These are phyloP conservation scores for Chionoecetes opilio DNA, from an alignment of 1,140 invertebrate species.

Conservation along the genomic window DNA sequence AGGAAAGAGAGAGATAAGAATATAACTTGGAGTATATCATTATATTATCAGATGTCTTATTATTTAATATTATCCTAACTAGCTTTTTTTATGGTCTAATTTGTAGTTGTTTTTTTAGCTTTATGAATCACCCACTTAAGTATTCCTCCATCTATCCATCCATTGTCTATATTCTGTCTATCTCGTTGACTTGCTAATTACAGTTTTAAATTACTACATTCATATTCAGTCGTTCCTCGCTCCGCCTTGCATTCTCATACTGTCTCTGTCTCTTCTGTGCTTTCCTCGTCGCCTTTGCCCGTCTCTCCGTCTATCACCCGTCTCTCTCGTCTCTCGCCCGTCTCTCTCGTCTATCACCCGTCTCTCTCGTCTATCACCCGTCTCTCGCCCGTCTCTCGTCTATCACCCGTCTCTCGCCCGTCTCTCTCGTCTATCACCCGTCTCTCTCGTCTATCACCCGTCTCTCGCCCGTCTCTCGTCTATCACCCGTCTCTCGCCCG, in stretches of 20 bases:
- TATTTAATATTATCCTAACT: too few species aligned
- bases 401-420: background rate
- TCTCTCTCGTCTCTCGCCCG: background rate
- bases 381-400: background rate
- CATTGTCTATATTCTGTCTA: background rate
- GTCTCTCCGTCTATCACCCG: background rate
- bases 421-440: too few species aligned
- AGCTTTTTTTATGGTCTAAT: too few species aligned
- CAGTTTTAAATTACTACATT: too few species aligned
- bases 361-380: background rate
- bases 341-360: too few species aligned
- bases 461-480: background rate
- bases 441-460: background rate
- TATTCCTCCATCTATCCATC: background rate
- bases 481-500: background rate
- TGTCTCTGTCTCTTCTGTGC: background rate
- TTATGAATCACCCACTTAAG: too few species aligned
- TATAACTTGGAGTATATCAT: too few species aligned
- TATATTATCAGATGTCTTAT: too few species aligned
- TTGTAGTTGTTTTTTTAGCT: too few species aligned
- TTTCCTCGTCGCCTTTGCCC: background rate
- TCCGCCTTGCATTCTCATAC: constrained; percentile 9
- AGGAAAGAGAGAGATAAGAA: too few species aligned
- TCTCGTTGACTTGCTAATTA: background rate
- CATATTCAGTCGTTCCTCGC: background rate